These are phyloP conservation scores for Orthonychiurus folsomi DNA, from an alignment of 2,888 invertebrate species.

Conservation along the genomic window DNA sequence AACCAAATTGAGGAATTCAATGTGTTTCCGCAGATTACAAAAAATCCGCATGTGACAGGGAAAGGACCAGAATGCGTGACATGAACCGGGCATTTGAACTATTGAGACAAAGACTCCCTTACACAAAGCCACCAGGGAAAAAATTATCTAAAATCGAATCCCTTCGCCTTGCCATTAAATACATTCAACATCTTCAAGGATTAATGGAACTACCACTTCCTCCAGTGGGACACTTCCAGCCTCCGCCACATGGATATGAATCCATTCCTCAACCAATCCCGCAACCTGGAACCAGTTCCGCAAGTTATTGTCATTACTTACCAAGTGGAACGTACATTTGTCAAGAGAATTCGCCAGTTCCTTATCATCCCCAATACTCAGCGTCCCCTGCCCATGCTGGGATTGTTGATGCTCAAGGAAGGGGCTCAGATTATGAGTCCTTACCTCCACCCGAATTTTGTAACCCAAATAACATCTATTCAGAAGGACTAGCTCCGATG, in stretches of 20 bases:
- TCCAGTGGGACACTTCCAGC: background rate
- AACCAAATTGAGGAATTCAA: background rate
- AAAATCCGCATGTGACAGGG: slow-evolving; percentile 73
- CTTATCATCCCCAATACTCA: background rate
- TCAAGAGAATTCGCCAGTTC: background rate
- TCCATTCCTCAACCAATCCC: background rate
- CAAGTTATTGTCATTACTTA: background rate
- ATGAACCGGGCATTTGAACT: slow-evolving; percentile 76
- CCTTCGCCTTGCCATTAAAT: slow-evolving; percentile 65
- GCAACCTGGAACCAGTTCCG: background rate
- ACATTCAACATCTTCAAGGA: slow-evolving; percentile 60
- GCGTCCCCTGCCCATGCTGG: too few relatives aligned
- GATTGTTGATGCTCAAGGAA: too few relatives aligned
- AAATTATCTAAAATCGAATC: slow-evolving; percentile 79
- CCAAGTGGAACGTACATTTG: background rate
- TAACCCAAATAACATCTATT: too few relatives aligned
- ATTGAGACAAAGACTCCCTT: slow-evolving; percentile 63
- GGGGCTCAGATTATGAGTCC: background rate
- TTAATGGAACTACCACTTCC: slow-evolving; percentile 2
- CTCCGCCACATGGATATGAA: background rate
- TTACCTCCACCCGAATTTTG: background rate
- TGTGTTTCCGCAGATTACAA: slow-evolving; percentile 63
- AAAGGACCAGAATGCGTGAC: slow-evolving; percentile 72
- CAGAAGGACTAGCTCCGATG: too few relatives aligned
- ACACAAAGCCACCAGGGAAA: slow-evolving; percentile 70